Evolutionary conservation across 2,888 invertebrate species (phyloP).

Genomic region (Papilio protenor): DNA sequence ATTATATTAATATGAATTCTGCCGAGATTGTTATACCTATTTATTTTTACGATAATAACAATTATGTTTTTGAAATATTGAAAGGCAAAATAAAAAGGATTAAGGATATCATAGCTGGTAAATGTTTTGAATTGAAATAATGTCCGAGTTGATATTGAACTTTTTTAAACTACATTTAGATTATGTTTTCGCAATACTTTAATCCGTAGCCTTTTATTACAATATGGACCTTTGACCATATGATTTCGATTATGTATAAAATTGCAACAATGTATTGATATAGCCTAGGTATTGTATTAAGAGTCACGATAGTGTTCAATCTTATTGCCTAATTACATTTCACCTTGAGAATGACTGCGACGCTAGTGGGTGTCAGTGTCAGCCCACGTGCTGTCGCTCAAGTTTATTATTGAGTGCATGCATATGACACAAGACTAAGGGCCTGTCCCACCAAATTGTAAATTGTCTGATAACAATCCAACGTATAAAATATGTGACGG

Average conservation of each 20-base stretch:
- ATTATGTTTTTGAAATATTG: not conserved
- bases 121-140: too few species aligned
- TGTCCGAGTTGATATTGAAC: not conserved
- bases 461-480: too few species aligned
- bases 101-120: not conserved
- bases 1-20: not conserved
- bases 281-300: not conserved
- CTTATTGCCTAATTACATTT: conserved; percentile 40
- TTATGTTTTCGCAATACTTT: not conserved
- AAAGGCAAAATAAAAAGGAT: not conserved
- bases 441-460: too few species aligned
- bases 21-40: too few species aligned
- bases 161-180: not conserved
- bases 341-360: conserved; percentile 41
- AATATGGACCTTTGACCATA: conserved; percentile 3
- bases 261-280: not conserved
- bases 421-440: not conserved
- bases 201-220: not conserved
- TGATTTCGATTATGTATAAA: not conserved
- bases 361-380: conserved; percentile 41
- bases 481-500: too few species aligned
- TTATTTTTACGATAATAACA: too few species aligned
- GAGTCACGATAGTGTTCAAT: conserved; percentile 27
- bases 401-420: not conserved
- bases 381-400: conserved; percentile 19